Evolutionary conservation across 2,113 vertebrate genomes (phyloP), one percentile per base, ranked within the genome.

Genomic region (Cepphus grylle): DNA sequence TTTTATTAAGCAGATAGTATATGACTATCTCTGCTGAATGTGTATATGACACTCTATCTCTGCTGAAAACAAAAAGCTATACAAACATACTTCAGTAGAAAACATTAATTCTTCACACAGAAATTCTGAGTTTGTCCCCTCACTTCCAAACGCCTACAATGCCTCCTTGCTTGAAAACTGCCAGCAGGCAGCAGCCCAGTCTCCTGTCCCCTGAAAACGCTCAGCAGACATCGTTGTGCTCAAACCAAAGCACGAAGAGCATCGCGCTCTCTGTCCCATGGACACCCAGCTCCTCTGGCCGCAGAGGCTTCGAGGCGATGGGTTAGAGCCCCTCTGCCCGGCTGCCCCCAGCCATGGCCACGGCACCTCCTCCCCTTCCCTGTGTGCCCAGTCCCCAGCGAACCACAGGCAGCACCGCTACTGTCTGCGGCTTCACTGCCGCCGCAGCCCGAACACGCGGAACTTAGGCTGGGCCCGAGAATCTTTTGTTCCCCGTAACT

Each of bases 1-100:
- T 15, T 71, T 61, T 4, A 5, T 50, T 56, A 63, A 78, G 40
- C 16, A 61, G 26, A 40, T 0, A 32, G 4, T 1, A 2, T 19
- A 36, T 23, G 22, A 49, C 78, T 59, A 66, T 19, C 45, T 45
- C 18, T 45, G 45, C 45, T 45, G 45, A 45, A 45, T 45, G 45
- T 19, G 45, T 45, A 45, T 19, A 45, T 19, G 25, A 67, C 34
- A 38, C 5, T 32, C 10, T 9, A 8, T 15, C 49, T 52, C 47
- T 56, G 11, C 38, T 50, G 49, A 53, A 76, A 76, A 52, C 15
- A 70, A 78, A 84, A 56, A 49, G 2, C n/a, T 74, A 38, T 11
- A 34, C 9, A 91, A 70, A 42, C 12, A 27, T 26, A 59, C 36
- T 34, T 59, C 20, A 58, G 18, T 6, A 78, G 27, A 61, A 80